These are phyloP conservation scores for Saturnia japonica DNA, from an alignment of 2,888 invertebrate genomes.

Conservation along the genomic window DNA sequence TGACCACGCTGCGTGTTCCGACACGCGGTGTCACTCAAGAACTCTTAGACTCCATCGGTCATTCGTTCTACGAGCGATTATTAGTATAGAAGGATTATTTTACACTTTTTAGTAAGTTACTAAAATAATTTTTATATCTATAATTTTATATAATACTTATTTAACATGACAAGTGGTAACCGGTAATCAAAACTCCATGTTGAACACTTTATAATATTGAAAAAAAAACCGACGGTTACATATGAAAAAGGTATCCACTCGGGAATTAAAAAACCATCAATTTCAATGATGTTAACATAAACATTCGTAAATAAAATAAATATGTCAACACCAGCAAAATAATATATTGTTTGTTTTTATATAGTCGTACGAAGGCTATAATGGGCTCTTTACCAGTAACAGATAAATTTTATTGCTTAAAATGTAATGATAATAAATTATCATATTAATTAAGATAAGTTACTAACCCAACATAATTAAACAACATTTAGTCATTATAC, in stretches of 20 bases:
- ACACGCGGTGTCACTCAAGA: too few species aligned
- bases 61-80: too few species aligned
- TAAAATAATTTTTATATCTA: not conserved
- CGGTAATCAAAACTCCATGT: too few species aligned
- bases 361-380: not conserved
- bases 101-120: too few species aligned
- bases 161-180: too few species aligned
- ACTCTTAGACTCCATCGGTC: too few species aligned
- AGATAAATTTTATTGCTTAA: not conserved
- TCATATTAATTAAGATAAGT: not conserved
- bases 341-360: not conserved
- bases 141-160: too few species aligned
- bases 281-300: not conserved
- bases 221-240: not conserved
- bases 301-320: constrained; percentile 1
- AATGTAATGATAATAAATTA: not conserved
- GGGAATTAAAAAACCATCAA: not conserved
- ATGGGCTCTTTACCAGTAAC: not conserved
- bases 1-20: too few species aligned
- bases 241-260: not conserved
- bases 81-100: too few species aligned
- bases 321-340: not conserved
- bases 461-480: not conserved
- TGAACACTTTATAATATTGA: not conserved
- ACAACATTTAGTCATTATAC: not conserved